phyloP scores from a whole-genome alignment of 2,888 invertebrate species.

The Asteroscopus sphinx region DNA sequence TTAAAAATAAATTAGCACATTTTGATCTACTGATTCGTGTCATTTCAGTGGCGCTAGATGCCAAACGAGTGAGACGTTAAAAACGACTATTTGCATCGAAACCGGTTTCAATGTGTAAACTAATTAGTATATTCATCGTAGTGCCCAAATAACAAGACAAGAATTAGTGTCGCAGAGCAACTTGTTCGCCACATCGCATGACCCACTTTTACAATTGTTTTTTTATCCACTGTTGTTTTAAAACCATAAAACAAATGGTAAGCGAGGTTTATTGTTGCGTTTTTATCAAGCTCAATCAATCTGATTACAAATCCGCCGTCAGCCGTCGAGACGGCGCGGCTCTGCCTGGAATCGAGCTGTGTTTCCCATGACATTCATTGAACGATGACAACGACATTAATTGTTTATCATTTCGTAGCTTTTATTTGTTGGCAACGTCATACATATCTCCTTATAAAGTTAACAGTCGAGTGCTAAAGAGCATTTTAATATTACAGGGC shows the following conservation, averaged over 20 bases:
- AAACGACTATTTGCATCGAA: slow-evolving; percentile 9
- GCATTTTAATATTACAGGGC: not conserved
- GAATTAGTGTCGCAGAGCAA: slow-evolving; percentile 18
- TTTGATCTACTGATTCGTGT: not conserved
- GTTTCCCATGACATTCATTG: slow-evolving; percentile 29
- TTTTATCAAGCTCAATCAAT: slow-evolving; percentile 53
- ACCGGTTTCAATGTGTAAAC: slow-evolving; percentile 30
- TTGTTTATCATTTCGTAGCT: slow-evolving; percentile 7
- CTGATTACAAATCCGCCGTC: slow-evolving; percentile 50
- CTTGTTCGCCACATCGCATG: slow-evolving; percentile 32
- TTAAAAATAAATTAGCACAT: slow-evolving; percentile 33
- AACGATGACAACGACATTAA: slow-evolving; percentile 4
- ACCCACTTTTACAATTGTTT: slow-evolving; percentile 54
- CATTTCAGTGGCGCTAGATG: slow-evolving; percentile 8
- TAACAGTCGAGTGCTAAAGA: not conserved
- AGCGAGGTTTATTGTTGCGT: slow-evolving; percentile 43
- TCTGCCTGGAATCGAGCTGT: not conserved
- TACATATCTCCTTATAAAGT: not conserved
- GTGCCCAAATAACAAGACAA: slow-evolving; percentile 24
- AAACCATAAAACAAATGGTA: slow-evolving; percentile 47
- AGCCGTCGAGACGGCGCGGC: slow-evolving; percentile 15
- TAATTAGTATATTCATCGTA: slow-evolving; percentile 33
- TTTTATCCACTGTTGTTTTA: slow-evolving; percentile 39
- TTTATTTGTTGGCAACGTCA: not conserved
- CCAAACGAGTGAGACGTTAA: slow-evolving; percentile 4